Base-by-base conservation (phyloP, 1,140 invertebrate genomes). In the Euura lappo region DNA sequence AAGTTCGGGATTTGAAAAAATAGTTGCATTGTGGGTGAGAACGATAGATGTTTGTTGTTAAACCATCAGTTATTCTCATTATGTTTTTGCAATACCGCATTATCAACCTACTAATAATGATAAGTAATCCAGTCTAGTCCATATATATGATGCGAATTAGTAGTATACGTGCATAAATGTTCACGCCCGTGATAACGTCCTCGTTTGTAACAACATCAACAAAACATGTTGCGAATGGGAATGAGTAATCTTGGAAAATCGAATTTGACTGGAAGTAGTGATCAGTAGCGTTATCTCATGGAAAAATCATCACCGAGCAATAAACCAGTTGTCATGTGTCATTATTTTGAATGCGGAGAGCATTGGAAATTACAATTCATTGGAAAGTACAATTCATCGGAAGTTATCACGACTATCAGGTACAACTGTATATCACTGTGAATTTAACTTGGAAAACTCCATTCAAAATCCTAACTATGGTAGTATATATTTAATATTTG, bases 101-200 rank as follows among this genome's bases (percentile, higher is more conserved):
- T 75, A 82, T 75, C 51, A n/a, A 8, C 78, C 75, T 85, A 84
- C 75, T 85, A 83, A 79, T 85, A 86, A 81, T 81, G 80, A 84
- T 87, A 87, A 87, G 84, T 85, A 87, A 86, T 88, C 82, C 79
- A 87, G 80, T 88, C 87, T 88, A 88, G 87, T 88, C 87, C 86
- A 86, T 81, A 84, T 84, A 85, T 60, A 28, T 85, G 81, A 87
- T 85, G 80, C 85, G 83, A 88, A 87, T 87, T 83, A 84, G 78
- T 80, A 81, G 78, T 80, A 76, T 80, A 79, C 13, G 51, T n/a
- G 13, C 10, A 60, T 11, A 60, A 60, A 60, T 60, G 28, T 4
- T 60, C 10, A 60, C 51, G 6, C 6, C 13, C 51, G 51, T 60
- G 51, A 60, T 60, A 60, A 28, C 28, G 28, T 1, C 28, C 28